phyloP scores from a whole-genome alignment of 1,140 invertebrate genomes.

The Chymomyza costata region DNA sequence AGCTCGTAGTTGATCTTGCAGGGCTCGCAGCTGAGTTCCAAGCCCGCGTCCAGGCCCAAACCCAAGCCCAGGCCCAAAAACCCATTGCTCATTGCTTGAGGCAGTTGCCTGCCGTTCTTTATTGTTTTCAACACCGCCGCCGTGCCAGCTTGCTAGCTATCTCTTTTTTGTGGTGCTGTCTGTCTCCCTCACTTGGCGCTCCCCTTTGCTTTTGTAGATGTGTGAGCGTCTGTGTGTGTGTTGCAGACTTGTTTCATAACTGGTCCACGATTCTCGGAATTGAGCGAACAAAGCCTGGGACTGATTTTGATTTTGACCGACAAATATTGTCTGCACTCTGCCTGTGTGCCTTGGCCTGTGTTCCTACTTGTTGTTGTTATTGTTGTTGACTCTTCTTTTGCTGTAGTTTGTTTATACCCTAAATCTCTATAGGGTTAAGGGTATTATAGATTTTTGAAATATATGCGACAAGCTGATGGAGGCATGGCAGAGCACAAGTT shows the following conservation, averaged over 20 bases:
- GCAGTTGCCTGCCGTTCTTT: conserved; percentile 50
- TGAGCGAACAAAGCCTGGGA: conserved; percentile 66
- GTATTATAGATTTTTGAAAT: no score
- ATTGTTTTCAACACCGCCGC: conserved; percentile 43
- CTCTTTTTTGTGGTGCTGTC: conserved; percentile 4
- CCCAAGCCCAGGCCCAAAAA: conserved; percentile 3
- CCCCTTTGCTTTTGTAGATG: conserved; percentile 4
- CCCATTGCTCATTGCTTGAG: conserved; percentile 21
- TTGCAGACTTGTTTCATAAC: conserved; percentile 74
- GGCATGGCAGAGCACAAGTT: no score
- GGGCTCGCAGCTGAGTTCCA: conserved; percentile 39
- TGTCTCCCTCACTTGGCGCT: no score
- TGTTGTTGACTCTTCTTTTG: conserved; percentile 39
- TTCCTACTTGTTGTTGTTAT: conserved; percentile 11
- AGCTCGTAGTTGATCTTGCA: no score
- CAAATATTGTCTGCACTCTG: conserved; percentile 63
- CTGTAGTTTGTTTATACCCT: no score
- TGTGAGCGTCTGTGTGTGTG: conserved; percentile 46
- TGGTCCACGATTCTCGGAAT: conserved; percentile 71
- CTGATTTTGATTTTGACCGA: conserved; percentile 74
- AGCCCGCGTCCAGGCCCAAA: conserved; percentile 18
- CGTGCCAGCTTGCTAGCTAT: neutral
- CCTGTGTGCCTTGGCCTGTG: conserved; percentile 4
- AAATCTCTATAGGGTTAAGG: no score
- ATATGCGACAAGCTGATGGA: no score